Conservation (phyloP, 2,113 vertebrate genomes). For the Formicarius rufipectus region DNA sequence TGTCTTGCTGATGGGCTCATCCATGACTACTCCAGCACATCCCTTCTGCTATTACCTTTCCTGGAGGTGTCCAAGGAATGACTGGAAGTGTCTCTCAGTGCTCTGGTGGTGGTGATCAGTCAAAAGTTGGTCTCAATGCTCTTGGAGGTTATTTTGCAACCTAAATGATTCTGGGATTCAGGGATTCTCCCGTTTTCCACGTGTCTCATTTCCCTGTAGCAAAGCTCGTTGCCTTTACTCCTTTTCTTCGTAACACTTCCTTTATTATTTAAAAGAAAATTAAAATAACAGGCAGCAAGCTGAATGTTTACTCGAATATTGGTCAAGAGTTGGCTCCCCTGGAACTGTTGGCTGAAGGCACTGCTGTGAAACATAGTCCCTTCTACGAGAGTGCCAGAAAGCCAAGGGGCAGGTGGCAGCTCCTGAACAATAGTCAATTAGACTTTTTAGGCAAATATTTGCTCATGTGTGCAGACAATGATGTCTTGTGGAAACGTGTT, state of each 20-base stretch:
- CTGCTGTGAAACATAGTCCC: neutral
- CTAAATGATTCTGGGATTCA: neutral
- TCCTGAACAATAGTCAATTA: slow-evolving; percentile 38
- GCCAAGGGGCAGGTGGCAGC: slow-evolving; percentile 32
- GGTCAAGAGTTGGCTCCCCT: slow-evolving; percentile 12
- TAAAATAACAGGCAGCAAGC: neutral
- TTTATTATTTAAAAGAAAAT: neutral
- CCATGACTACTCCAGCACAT: neutral
- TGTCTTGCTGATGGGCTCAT: neutral
- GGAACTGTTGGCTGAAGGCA: slow-evolving; percentile 12
- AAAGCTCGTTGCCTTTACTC: neutral
- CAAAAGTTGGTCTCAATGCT: neutral
- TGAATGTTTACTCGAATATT: slow-evolving; percentile 38
- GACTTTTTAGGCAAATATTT: slow-evolving; percentile 40
- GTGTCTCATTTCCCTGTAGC: fast-evolving
- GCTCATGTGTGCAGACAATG: slow-evolving; percentile 35
- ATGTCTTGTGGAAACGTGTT: slow-evolving; percentile 57
- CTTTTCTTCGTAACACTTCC: neutral
- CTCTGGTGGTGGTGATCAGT: neutral
- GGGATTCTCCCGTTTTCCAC: neutral
- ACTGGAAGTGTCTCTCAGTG: neutral
- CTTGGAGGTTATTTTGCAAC: neutral
- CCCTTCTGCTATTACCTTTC: neutral
- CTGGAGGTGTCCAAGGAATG: neutral
- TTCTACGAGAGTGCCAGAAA: slow-evolving; percentile 14